These are phyloP conservation scores for Etheostoma cragini DNA, from an alignment of 2,113 vertebrate genomes.

Conservation along the genomic window DNA sequence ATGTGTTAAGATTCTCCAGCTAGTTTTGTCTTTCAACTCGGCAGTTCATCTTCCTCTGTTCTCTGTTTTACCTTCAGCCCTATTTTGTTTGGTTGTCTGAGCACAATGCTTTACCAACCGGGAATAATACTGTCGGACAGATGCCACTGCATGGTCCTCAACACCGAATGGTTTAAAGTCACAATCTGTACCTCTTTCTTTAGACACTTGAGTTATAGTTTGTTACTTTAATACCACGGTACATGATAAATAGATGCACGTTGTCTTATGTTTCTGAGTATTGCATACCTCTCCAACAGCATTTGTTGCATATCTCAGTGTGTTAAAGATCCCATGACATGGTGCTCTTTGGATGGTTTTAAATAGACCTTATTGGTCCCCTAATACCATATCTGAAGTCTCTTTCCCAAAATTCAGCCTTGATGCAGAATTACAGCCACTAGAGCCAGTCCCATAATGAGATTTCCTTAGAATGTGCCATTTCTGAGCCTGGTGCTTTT, in stretches of 20 bases:
- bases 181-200: slow-evolving; percentile 19
- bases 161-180: slow-evolving; percentile 40
- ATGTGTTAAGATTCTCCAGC: background rate
- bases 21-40: slow-evolving; percentile 2
- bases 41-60: slow-evolving; percentile 47
- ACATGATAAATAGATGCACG: slow-evolving; percentile 11
- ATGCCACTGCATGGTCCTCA: slow-evolving; percentile 45
- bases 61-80: slow-evolving; percentile 65
- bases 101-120: background rate
- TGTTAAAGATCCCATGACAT: background rate
- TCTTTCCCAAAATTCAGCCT: too few species aligned
- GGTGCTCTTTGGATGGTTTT: too few species aligned
- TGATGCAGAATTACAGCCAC: too few species aligned
- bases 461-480: too few species aligned
- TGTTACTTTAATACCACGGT: slow-evolving; percentile 31
- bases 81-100: slow-evolving; percentile 29
- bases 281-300: slow-evolving; percentile 3
- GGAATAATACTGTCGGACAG: slow-evolving; percentile 14
- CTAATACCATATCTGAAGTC: too few species aligned
- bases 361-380: too few species aligned
- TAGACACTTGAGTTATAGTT: background rate
- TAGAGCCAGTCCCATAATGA: too few species aligned
- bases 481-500: too few species aligned
- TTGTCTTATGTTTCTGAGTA: slow-evolving; percentile 8
- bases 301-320: slow-evolving; percentile 3